Evolutionary conservation across 2,888 invertebrate genomes (phyloP).

Genomic region (Drosophila meridiana): DNA sequence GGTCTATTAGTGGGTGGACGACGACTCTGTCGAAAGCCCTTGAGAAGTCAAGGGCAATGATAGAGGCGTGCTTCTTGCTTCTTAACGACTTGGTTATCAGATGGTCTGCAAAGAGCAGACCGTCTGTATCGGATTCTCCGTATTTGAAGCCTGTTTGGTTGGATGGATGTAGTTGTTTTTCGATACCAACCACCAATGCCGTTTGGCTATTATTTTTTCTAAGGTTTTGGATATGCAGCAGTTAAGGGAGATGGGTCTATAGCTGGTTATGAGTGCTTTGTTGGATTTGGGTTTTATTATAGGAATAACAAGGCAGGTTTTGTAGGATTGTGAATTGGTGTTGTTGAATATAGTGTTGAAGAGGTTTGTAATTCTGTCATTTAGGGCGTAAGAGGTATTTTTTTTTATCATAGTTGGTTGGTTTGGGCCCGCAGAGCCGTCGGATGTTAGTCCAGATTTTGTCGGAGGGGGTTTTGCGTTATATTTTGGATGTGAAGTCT

Average conservation of each 20-base stretch:
- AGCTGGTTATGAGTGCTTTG: constrained; percentile 18
- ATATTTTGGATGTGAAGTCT: no score
- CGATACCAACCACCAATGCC: not conserved
- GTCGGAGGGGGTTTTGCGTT: no score
- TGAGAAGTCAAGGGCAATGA: no score
- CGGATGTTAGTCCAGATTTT: no score
- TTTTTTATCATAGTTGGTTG: not conserved
- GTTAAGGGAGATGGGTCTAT: constrained; percentile 34
- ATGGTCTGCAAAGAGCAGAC: no score
- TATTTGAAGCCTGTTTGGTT: not conserved
- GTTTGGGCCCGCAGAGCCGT: no score
- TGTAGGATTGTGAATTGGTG: not conserved
- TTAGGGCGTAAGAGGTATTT: not conserved
- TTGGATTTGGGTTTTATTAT: constrained; percentile 29
- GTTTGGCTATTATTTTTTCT: not conserved
- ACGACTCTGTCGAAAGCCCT: no score
- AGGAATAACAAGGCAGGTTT: constrained; percentile 10
- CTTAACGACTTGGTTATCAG: no score
- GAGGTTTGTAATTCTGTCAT: not conserved
- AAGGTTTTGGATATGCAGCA: not conserved
- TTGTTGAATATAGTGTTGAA: not conserved
- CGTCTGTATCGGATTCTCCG: no score
- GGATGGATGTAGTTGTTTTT: not conserved
- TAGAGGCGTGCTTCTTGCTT: no score
- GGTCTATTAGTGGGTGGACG: no score